A percentile compares a stretch with the other conserved stretches of the same genome.
These are phyloP conservation scores for Labroides dimidiatus DNA, from an alignment of 2,797 vertebrate species.

Conservation along the genomic window DNA sequence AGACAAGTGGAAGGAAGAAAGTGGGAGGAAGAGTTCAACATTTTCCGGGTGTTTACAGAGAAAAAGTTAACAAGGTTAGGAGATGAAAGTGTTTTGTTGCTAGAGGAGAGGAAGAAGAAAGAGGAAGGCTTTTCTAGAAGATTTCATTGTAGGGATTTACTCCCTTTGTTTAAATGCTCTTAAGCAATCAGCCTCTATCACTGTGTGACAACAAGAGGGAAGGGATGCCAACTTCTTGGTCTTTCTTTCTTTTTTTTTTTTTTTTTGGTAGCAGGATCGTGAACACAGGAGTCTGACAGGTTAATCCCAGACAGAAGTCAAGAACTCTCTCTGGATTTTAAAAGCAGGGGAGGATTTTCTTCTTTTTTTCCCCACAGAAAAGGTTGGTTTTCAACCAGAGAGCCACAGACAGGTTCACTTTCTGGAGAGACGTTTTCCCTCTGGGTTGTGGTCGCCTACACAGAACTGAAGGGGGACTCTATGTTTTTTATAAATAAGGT, in stretches of 20 bases:
- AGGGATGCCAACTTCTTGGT: too few species aligned
- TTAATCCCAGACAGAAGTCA: conserved; percentile 10
- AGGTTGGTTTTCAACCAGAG: conserved; percentile 5
- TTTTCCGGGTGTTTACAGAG: conserved; percentile 15
- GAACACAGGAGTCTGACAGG: too few species aligned
- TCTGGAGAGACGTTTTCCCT: conserved; percentile 13
- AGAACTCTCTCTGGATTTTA: background rate
- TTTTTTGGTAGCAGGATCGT: too few species aligned
- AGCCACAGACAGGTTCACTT: conserved; percentile 34
- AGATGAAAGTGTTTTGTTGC: background rate
- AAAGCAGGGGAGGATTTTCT: too few species aligned
- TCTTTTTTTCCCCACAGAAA: too few species aligned
- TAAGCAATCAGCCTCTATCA: too few species aligned
- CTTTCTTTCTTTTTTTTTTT: too few species aligned
- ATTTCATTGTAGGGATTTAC: background rate
- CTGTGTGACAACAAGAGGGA: too few species aligned
- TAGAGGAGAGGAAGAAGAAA: background rate
- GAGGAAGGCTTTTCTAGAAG: background rate
- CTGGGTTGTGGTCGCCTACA: conserved; percentile 7
- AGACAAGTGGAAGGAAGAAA: conserved; percentile 16
- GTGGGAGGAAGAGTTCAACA: background rate
- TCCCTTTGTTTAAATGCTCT: too few species aligned
- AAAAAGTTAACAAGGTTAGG: conserved; percentile 14
- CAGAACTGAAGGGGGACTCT: background rate
- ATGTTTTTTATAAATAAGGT: background rate